A percentile compares a stretch with the other conserved stretches of the same genome.
Evolutionary conservation across 2,888 invertebrate genomes (phyloP).

Genomic region (Nomada flava): DNA sequence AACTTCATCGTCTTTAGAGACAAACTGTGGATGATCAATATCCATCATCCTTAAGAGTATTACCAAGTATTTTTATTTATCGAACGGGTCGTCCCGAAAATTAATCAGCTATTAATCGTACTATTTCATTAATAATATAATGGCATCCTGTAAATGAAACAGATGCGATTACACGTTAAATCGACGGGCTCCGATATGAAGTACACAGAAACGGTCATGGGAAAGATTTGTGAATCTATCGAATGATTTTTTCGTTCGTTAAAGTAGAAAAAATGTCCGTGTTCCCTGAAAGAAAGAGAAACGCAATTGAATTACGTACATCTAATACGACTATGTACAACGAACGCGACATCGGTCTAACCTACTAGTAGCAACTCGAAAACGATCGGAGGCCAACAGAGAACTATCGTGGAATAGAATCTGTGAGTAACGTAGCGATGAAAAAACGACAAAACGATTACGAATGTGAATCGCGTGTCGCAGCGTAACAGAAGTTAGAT

Average conservation of each 20-base stretch:
- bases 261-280: conserved; percentile 18
- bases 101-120: conserved; percentile 3
- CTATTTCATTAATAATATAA: conserved; percentile 9
- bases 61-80: not conserved
- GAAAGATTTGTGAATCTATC: not conserved
- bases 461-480: not conserved
- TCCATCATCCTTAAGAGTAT: conserved; percentile 75
- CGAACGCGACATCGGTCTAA: conserved; percentile 35
- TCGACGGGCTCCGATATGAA: not conserved
- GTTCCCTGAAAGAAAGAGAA: conserved; percentile 1
- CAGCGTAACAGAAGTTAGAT: conserved; percentile 16
- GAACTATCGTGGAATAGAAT: not conserved
- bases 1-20: conserved; percentile 82
- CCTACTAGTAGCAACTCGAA: conserved; percentile 22
- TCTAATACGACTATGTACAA: not conserved
- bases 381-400: not conserved
- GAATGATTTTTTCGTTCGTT: not conserved
- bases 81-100: not conserved
- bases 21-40: conserved; percentile 79
- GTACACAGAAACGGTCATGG: not conserved
- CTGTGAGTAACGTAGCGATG: not conserved
- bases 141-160: conserved; percentile 52
- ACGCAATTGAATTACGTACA: conserved; percentile 20
- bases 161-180: not conserved
- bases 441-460: not conserved